These are phyloP conservation scores for Telmatochromis sp. DNA, from an alignment of 2,113 vertebrate genomes.

Conservation along the genomic window DNA sequence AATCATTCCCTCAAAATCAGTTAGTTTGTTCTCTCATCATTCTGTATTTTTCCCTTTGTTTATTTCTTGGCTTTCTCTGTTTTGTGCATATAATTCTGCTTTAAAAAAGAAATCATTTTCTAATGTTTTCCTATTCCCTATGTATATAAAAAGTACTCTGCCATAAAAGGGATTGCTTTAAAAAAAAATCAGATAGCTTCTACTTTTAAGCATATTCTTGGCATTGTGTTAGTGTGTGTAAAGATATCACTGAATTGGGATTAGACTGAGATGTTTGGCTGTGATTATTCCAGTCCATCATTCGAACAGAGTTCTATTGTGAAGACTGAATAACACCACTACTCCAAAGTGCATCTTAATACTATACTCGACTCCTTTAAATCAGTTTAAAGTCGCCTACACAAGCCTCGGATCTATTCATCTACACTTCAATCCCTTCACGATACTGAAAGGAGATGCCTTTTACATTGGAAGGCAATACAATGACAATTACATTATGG, in stretches of 20 bases:
- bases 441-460: constrained; percentile 64
- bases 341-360: constrained; percentile 71
- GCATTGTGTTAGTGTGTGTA: neutral
- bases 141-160: neutral
- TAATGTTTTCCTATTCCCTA: neutral
- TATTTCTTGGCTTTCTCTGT: neutral
- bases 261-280: constrained; percentile 41
- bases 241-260: constrained; percentile 9
- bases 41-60: neutral
- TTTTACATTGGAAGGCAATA: constrained; percentile 72
- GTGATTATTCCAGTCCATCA: constrained; percentile 34
- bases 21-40: neutral
- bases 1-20: constrained; percentile 1
- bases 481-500: constrained; percentile 76
- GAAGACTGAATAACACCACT: constrained; percentile 59
- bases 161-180: neutral
- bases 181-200: neutral
- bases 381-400: constrained; percentile 69
- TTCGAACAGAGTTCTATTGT: constrained; percentile 56
- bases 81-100: neutral
- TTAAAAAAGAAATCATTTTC: neutral
- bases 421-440: constrained; percentile 56
- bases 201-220: constrained; percentile 1
- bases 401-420: constrained; percentile 60
- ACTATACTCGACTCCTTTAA: constrained; percentile 62